phyloP scores from a whole-genome alignment of 2,888 invertebrate species.

The Lasius platythorax region DNA sequence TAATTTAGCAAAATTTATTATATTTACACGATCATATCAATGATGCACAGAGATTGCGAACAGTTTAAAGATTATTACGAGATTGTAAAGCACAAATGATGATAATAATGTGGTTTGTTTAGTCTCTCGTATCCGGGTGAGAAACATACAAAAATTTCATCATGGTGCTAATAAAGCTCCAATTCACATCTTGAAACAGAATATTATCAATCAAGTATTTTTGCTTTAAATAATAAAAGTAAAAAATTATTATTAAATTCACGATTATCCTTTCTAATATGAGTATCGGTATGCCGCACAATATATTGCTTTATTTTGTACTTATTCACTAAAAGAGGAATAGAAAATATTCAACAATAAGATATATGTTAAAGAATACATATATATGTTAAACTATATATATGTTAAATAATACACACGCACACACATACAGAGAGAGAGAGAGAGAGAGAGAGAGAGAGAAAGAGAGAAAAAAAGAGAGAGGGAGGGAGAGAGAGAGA shows the following conservation, averaged over 20 bases:
- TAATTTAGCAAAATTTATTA: not conserved
- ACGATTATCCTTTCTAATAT: not conserved
- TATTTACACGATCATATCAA: not conserved
- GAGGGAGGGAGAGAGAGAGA: too few species aligned
- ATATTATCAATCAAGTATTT: not conserved
- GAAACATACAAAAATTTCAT: not conserved
- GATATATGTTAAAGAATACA: too few species aligned
- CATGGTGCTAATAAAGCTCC: not conserved
- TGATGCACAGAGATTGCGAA: not conserved
- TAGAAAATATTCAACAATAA: too few species aligned
- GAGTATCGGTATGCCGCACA: not conserved
- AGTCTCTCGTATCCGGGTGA: not conserved
- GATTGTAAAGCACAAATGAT: not conserved
- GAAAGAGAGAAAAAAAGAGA: too few species aligned
- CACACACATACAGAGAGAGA: too few species aligned
- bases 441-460: too few species aligned
- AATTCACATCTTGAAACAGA: not conserved
- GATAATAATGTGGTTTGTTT: constrained; percentile 7
- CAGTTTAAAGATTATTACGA: not conserved
- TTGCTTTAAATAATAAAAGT: not conserved
- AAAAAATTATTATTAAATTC: not conserved
- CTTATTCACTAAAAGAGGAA: too few species aligned
- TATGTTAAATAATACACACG: too few species aligned
- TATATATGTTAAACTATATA: too few species aligned
- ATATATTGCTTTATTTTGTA: too few species aligned